Evolutionary conservation across 2,888 invertebrate species (phyloP).

Genomic region (Athrips mouffetella): DNA sequence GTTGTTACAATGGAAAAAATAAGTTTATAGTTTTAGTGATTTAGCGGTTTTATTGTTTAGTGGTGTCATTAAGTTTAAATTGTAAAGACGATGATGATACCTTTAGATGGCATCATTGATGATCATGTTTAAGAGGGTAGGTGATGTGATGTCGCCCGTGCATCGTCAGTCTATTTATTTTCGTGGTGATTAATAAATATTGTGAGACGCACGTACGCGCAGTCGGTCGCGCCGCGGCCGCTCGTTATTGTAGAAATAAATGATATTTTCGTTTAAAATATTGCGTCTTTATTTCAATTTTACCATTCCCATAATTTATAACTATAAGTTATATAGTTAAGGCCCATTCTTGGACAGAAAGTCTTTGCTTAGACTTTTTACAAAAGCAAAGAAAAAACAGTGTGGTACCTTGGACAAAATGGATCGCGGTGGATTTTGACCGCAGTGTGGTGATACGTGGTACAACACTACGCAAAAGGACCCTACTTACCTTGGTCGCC

Average conservation of each 20-base stretch:
- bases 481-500: too few species aligned
- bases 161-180: slow-evolving; percentile 69
- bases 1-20: too few species aligned
- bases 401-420: too few species aligned
- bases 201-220: slow-evolving; percentile 69
- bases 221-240: slow-evolving; percentile 49
- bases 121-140: slow-evolving; percentile 57
- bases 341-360: too few species aligned
- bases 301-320: not conserved
- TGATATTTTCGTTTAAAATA: slow-evolving; percentile 76
- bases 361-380: too few species aligned
- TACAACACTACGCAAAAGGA: too few species aligned
- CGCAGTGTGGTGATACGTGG: too few species aligned
- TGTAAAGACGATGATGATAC: slow-evolving; percentile 58
- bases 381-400: too few species aligned
- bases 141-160: slow-evolving; percentile 45
- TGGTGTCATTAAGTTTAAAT: slow-evolving; percentile 57
- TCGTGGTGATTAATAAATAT: slow-evolving; percentile 67
- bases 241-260: slow-evolving; percentile 74
- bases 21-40: too few species aligned
- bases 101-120: slow-evolving; percentile 64
- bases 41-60: slow-evolving; percentile 60
- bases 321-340: too few species aligned
- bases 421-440: too few species aligned
- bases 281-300: slow-evolving; percentile 24